Evolutionary conservation across 2,888 invertebrate genomes (phyloP), one percentile per base, ranked within the genome.

Genomic region (Noctua fimbriata): DNA sequence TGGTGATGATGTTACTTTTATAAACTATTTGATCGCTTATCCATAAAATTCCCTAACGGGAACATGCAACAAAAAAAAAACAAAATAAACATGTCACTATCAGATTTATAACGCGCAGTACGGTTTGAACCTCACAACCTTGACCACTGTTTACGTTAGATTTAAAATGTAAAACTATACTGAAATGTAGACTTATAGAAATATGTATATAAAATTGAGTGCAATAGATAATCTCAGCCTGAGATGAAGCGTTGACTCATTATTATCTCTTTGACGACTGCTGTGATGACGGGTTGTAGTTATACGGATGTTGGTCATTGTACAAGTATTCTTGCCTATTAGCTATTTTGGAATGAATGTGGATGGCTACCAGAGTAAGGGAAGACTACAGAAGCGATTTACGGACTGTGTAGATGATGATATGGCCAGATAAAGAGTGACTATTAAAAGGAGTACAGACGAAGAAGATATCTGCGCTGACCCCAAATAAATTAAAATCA

Each of bases 101-200:
- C 28, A 79, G 69, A 87, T 87, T 87, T 89, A 89, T 44, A 72
- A 36, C 79, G 14, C 69, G 2, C 65, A 55, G 69, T 69, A 69
- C 69, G 36, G 65, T 69, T 65, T 75, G 76, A 76, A 79, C 77
- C 76, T 74, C 70, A 12, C 80, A 78, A 70, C 86, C 87, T 83
- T 83, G 83, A 69, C n/a, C 63, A 81, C 78, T 87, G 83, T 89
- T 88, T 89, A 88, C 44, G 72, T 70, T 66, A 60, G 66, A 79
- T 79, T 80, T 81, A 80, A 79, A 85, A 83, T 85, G 87, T 86
- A 79, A 88, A 84, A 84, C 77, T 80, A 75, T 72, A 70, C 76
- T 44, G 36, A 52, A 72, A 69, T 36, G n/a, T n/a, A n/a, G n/a
- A n/a, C n/a, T n/a, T n/a, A 55, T 58, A 36, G 0, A 10, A 16